Conservation (phyloP, 1,140 invertebrate species). For the Pteromalus puparum region DNA sequence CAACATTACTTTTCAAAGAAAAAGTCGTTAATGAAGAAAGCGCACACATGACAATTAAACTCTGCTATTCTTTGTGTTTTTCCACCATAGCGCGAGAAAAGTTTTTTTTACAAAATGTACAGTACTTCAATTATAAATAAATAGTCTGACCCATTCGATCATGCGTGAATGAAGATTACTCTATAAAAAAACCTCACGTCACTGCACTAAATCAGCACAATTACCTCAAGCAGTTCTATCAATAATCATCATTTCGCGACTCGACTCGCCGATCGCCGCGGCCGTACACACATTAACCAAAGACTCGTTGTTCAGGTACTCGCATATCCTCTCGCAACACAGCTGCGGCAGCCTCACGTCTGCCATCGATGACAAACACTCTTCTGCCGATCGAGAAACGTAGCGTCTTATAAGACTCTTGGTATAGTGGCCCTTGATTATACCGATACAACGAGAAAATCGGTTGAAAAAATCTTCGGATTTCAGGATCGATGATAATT, state of each 20-base stretch:
- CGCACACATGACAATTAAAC: too few relatives aligned
- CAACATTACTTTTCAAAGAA: too few relatives aligned
- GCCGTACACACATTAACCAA: not conserved
- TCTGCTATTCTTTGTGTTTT: too few relatives aligned
- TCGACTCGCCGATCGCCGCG: not conserved
- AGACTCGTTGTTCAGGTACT: not conserved
- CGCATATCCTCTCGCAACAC: not conserved
- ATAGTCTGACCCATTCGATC: too few relatives aligned
- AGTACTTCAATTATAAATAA: too few relatives aligned
- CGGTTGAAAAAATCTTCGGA: not conserved
- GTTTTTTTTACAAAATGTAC: too few relatives aligned
- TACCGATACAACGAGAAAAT: not conserved
- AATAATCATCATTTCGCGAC: not conserved
- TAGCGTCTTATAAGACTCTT: slow-evolving; percentile 1
- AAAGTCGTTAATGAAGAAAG: too few relatives aligned
- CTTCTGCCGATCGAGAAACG: not conserved
- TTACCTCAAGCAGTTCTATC: not conserved
- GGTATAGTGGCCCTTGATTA: not conserved
- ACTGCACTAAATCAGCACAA: too few relatives aligned
- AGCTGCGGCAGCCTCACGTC: not conserved
- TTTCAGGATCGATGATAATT: not conserved
- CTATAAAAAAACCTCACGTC: too few relatives aligned
- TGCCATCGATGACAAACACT: not conserved
- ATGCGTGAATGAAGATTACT: too few relatives aligned
- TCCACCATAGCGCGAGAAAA: too few relatives aligned